A percentile compares a stretch with the other conserved stretches of the same genome.
phyloP scores from a whole-genome alignment of 2,888 invertebrate genomes.

The Nasonovia ribisnigri region DNA sequence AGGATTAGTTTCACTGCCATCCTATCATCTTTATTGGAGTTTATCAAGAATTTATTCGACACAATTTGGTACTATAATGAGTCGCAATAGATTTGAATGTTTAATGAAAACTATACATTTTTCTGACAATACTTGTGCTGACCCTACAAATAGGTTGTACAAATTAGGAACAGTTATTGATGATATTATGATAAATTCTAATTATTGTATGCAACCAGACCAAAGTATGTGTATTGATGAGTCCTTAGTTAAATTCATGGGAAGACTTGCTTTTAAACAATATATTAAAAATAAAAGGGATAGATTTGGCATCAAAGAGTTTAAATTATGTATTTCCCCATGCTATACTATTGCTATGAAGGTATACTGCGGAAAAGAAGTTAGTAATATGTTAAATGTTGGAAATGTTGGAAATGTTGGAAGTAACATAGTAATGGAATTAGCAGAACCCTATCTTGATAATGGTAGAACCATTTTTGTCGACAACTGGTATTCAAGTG shows the following conservation, averaged over 20 bases:
- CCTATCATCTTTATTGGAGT: neutral
- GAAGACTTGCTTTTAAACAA: conserved; percentile 45
- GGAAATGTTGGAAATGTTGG: neutral
- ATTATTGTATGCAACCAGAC: conserved; percentile 34
- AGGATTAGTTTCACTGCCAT: conserved; percentile 24
- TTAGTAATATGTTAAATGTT: conserved; percentile 24
- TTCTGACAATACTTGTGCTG: conserved; percentile 2
- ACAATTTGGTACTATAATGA: conserved; percentile 8
- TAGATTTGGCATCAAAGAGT: conserved; percentile 47
- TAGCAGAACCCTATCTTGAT: conserved; percentile 45
- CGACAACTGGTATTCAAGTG: no score
- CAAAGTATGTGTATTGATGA: conserved; percentile 52
- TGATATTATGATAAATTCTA: conserved; percentile 18
- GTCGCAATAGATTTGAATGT: conserved; percentile 33
- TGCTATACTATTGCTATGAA: conserved; percentile 35
- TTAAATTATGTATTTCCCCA: conserved; percentile 36
- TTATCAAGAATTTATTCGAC: neutral
- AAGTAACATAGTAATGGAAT: conserved; percentile 32
- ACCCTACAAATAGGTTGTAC: conserved; percentile 8
- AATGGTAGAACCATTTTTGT: conserved; percentile 42
- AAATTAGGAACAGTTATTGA: conserved; percentile 33
- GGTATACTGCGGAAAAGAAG: conserved; percentile 51
- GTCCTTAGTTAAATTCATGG: conserved; percentile 44
- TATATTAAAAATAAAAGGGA: conserved; percentile 53
- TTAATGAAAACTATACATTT: conserved; percentile 18